Evolutionary conservation across 64 coral and sea anemone genomes (phyloP), one percentile per base, ranked within the genome.

Genomic region (Pachyseris speciosa): DNA sequence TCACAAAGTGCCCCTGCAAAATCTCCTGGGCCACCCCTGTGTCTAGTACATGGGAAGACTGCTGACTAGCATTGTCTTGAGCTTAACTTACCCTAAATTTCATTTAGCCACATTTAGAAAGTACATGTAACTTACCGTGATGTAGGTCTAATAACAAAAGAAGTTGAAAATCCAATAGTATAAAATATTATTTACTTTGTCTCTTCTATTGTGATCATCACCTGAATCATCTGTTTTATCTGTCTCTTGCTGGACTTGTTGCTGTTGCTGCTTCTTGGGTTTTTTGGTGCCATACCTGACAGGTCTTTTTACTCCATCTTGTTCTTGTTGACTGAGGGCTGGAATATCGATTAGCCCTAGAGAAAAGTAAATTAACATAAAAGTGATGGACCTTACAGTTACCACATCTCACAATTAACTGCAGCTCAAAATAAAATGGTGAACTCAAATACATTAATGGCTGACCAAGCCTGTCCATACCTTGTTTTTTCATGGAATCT

Each of bases 401-500:
- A n/a, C n/a, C n/a, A n/a, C n/a, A n/a, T n/a, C n/a, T n/a, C n/a
- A n/a, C n/a, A n/a, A n/a, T n/a, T n/a, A n/a, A n/a, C n/a, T n/a
- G n/a, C n/a, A n/a, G n/a, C n/a, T n/a, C n/a, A n/a, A n/a, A n/a
- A 22, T 28, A 20, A 6, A n/a, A 22, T 29, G 26, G 17, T 25
- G 3, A 29, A 16, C 20, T 50, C 7, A 73, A 31, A 47, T 75
- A 4, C 2, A 48, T 6, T 75, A 69, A 24, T 24, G 0, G 7
- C 47, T 17, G 33, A 1, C 58, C 20, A 26, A 7, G 19, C 12
- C 1, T 5, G 43, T 13, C 36, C 24, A 16, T 49, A 98, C 96
- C 97, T 95, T 99, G 94, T 75, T 96, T 86, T 66, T 86, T 93
- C 85, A 96, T 87, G 19, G 95, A 80, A 25, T 95, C 97, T 48